Conservation (phyloP, 2,888 invertebrate genomes). For the Limulus polyphemus region DNA sequence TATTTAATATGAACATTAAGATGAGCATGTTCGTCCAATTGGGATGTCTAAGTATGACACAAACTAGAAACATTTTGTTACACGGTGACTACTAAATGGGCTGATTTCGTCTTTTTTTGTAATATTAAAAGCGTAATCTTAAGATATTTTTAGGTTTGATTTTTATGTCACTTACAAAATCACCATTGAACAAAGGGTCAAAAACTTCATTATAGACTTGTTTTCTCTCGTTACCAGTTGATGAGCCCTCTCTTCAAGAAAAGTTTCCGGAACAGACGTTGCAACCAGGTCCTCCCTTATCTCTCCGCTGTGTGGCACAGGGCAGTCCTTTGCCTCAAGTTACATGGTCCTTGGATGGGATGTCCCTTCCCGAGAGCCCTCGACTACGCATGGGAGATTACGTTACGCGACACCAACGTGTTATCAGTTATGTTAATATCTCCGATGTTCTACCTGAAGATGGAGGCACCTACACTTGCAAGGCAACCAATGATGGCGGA, state of each 20-base stretch:
- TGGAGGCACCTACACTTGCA: constrained; percentile 76
- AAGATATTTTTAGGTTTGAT: too few relatives aligned
- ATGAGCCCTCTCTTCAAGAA: constrained; percentile 43
- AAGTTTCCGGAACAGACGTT: constrained; percentile 85
- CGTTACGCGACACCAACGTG: constrained; percentile 26
- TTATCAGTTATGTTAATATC: constrained; percentile 52
- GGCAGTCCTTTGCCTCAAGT: constrained; percentile 26
- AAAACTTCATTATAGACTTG: too few relatives aligned
- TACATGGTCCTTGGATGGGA: constrained; percentile 30
- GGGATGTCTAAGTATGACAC: too few relatives aligned
- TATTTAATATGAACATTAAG: too few relatives aligned
- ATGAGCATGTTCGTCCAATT: too few relatives aligned
- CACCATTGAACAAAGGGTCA: too few relatives aligned
- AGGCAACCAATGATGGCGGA: constrained; percentile 68
- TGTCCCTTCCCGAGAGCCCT: constrained; percentile 28
- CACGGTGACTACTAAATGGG: too few relatives aligned
- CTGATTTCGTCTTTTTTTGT: too few relatives aligned
- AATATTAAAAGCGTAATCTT: too few relatives aligned
- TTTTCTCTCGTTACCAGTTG: constrained; percentile 29
- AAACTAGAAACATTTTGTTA: too few relatives aligned
- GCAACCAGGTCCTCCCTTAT: constrained; percentile 79
- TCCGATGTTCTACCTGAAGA: constrained; percentile 68
- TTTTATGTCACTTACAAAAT: too few relatives aligned
- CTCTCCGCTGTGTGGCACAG: constrained; percentile 45
- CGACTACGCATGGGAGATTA: constrained; percentile 31